Base-by-base conservation (phyloP, 2,888 invertebrate species). In the Gnatocerus cornutus region DNA sequence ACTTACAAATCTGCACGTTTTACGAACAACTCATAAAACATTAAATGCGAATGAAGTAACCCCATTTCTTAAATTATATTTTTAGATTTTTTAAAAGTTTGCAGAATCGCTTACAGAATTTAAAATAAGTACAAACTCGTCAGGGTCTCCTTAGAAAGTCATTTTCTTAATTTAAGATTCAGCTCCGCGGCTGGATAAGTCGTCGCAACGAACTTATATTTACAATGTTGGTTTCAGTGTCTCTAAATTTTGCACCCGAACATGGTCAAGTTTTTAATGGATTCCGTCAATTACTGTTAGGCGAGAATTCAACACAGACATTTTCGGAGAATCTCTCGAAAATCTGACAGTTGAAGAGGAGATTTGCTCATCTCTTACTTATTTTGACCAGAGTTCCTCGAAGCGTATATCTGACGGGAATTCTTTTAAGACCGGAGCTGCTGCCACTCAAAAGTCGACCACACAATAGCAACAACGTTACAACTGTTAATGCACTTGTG, bases 271-370 rank as follows among this genome's bases (percentile, higher is more conserved):
- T 68, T 61, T 65, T 69, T 69, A 64, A 69, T 52, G 64, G 65
- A 65, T 13, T 64, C 56, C 55, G 66, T 67, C 66, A 61, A 61
- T 69, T 69, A 66, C 61, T 55, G 21, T 68, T 61, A 52, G 45
- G 30, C 62, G 37, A 46, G 46, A 37, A 65, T 56, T 55, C 46
- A 48, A 39, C 45, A 39, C 55, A 66, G 69, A 66, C 69, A 66
- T 72, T 70, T 71, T 74, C 71, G 68, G 58, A 69, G 74, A 75
- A 72, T 75, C 71, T 64, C 73, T 76, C 70, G 72, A 71, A 75
- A 77, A 77, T 71, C 72, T 76, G 79, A 77, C 79, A 75, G 78
- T 74, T 74, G 73, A 72, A 71, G 68, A 72, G 72, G 73, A 71
- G 76, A 75, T 76, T 78, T 78, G 75, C 72, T 74, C 74, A 63